Evolutionary conservation across 2,113 vertebrate species (phyloP).

Genomic region (Sander vitreus): DNA sequence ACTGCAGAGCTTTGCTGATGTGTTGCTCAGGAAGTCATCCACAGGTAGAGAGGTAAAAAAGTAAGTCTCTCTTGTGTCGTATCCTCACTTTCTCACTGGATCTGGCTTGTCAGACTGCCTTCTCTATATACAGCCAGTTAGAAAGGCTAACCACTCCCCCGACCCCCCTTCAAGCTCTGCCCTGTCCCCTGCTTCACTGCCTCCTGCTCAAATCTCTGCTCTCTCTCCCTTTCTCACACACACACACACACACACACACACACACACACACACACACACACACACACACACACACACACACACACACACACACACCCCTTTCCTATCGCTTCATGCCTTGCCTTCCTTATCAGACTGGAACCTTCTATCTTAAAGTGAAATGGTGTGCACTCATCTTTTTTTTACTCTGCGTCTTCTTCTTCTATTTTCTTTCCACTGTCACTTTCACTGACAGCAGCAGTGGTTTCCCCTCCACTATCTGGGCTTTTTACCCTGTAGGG

Average conservation of each 20-base stretch:
- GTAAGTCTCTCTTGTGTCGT: constrained; percentile 35
- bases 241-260: constrained; percentile 1
- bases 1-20: neutral
- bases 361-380: constrained; percentile 6
- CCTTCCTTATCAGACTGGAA: constrained; percentile 31
- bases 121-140: constrained; percentile 77
- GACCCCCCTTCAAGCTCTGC: constrained; percentile 32
- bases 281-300: too few relatives aligned
- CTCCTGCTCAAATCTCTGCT: constrained; percentile 22
- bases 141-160: constrained; percentile 67
- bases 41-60: constrained; percentile 59
- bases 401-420: neutral
- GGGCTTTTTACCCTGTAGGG: constrained; percentile 20
- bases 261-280: constrained; percentile 1
- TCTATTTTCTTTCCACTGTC: constrained; percentile 12
- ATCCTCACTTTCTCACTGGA: constrained; percentile 48
- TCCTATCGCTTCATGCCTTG: constrained; percentile 20
- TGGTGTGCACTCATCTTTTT: constrained; percentile 19
- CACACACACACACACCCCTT: constrained; percentile 4
- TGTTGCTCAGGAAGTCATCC: constrained; percentile 43
- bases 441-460: constrained; percentile 11
- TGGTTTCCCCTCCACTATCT: constrained; percentile 23
- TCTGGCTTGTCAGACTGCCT: constrained; percentile 62
- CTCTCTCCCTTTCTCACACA: neutral
- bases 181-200: constrained; percentile 49